Evolutionary conservation across 2,797 vertebrate species (phyloP).

Genomic region (Arctocebus calabarensis): DNA sequence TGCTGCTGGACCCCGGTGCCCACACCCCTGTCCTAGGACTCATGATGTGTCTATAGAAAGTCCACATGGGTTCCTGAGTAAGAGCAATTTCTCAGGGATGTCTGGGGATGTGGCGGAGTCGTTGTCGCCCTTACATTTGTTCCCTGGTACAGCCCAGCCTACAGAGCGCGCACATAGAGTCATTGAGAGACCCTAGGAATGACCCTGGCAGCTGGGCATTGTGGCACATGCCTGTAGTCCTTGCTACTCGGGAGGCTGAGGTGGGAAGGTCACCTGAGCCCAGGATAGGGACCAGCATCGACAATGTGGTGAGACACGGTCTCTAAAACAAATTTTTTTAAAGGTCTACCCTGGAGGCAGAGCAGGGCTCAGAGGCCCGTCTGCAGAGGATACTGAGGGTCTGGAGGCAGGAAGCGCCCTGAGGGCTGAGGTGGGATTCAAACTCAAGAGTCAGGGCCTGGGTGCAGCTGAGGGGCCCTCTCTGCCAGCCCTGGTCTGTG

Average conservation of each 20-base stretch:
- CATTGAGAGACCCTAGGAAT: no score
- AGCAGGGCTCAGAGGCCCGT: neutral
- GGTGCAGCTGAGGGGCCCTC: neutral
- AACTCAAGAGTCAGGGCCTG: neutral
- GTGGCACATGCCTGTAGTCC: neutral
- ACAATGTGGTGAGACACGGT: neutral
- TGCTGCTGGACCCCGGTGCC: neutral
- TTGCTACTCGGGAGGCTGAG: neutral
- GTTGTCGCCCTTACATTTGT: neutral
- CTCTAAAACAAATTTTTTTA: neutral
- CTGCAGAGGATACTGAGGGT: neutral
- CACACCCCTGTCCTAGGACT: neutral
- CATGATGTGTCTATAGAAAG: neutral
- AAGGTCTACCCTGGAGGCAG: neutral
- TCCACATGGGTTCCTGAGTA: fast-evolving
- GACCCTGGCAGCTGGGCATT: no score
- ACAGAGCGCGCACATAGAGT: neutral
- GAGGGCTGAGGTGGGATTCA: no score
- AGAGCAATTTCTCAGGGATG: neutral
- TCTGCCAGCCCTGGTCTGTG: no score
- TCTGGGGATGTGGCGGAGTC: neutral
- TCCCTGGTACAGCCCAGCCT: neutral
- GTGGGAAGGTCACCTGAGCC: neutral
- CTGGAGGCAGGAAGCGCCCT: neutral
- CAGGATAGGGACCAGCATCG: neutral